These are phyloP conservation scores for Xenopus petersii DNA, from an alignment of 2,797 vertebrate species.

Conservation along the genomic window DNA sequence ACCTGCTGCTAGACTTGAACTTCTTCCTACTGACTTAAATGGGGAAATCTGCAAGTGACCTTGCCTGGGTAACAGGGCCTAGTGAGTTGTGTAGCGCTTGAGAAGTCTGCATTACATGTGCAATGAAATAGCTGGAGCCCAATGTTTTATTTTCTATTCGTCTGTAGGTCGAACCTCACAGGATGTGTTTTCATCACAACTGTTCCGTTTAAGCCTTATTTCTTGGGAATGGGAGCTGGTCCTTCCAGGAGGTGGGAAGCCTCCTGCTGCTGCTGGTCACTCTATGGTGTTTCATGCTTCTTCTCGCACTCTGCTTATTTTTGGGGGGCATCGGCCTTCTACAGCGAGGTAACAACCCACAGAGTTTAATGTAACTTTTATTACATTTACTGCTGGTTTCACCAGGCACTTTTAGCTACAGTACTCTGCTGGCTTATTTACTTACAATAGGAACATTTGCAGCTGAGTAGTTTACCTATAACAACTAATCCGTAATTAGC, in stretches of 20 bases:
- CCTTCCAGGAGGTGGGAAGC: conserved; percentile 78
- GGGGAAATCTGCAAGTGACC: too few relatives aligned
- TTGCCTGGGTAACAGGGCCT: too few relatives aligned
- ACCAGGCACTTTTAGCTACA: not conserved
- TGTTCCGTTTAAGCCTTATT: conserved; percentile 79
- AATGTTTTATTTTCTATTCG: too few relatives aligned
- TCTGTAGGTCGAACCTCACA: conserved; percentile 80
- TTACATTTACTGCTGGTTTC: not conserved
- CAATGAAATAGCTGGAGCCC: too few relatives aligned
- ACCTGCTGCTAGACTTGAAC: too few relatives aligned
- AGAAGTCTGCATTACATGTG: too few relatives aligned
- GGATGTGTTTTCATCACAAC: conserved; percentile 84
- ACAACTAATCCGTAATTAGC: too few relatives aligned
- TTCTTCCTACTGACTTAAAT: too few relatives aligned
- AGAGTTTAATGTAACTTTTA: not conserved
- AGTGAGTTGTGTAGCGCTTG: too few relatives aligned
- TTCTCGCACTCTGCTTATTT: conserved; percentile 81
- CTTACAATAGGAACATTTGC: too few relatives aligned
- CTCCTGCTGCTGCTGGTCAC: conserved; percentile 84
- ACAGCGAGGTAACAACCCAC: conserved; percentile 75
- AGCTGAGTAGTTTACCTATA: too few relatives aligned
- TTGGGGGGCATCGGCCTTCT: conserved; percentile 86
- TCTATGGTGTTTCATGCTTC: conserved; percentile 86
- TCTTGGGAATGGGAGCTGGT: conserved; percentile 80
- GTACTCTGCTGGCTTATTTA: too few relatives aligned